Evolutionary conservation across 2,113 vertebrate genomes (phyloP).

Genomic region (Scomber japonicus): DNA sequence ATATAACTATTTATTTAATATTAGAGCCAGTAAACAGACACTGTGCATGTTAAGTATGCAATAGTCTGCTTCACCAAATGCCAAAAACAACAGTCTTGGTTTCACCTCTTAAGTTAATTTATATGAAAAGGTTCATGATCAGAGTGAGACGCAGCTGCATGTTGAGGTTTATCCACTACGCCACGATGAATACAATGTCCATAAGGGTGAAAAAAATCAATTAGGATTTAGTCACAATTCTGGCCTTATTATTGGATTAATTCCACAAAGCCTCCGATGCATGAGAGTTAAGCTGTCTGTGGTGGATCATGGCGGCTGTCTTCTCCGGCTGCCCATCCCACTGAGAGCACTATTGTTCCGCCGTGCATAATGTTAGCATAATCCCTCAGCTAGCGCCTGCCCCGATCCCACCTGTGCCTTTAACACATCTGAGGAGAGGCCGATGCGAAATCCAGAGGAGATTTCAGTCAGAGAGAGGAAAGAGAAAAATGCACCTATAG

Average conservation of each 20-base stretch:
- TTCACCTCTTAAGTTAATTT: background rate
- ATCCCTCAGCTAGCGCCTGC: slow-evolving; percentile 43
- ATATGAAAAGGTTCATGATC: background rate
- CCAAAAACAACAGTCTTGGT: background rate
- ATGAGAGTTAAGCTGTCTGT: slow-evolving; percentile 57
- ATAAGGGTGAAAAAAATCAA: slow-evolving; percentile 57
- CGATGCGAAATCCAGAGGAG: slow-evolving; percentile 2
- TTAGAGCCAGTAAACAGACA: no score
- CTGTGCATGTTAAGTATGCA: no score
- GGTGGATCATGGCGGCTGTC: slow-evolving; percentile 49
- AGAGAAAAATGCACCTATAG: background rate
- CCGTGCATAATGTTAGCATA: slow-evolving; percentile 60
- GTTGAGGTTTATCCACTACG: slow-evolving; percentile 24
- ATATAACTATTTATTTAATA: no score
- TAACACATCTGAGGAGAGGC: slow-evolving; percentile 20
- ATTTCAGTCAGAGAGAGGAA: slow-evolving; percentile 3
- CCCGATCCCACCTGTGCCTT: slow-evolving; percentile 58
- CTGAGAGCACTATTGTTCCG: slow-evolving; percentile 59
- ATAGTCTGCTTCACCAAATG: background rate
- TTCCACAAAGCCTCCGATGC: slow-evolving; percentile 67
- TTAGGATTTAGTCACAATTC: slow-evolving; percentile 67
- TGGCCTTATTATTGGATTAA: slow-evolving; percentile 72
- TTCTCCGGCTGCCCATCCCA: slow-evolving; percentile 45
- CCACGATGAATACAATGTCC: slow-evolving; percentile 39
- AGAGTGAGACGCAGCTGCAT: slow-evolving; percentile 32